Evolutionary conservation across 2,888 invertebrate species (phyloP), one percentile per base, ranked within the genome.

Genomic region (Caradrina kadenii): DNA sequence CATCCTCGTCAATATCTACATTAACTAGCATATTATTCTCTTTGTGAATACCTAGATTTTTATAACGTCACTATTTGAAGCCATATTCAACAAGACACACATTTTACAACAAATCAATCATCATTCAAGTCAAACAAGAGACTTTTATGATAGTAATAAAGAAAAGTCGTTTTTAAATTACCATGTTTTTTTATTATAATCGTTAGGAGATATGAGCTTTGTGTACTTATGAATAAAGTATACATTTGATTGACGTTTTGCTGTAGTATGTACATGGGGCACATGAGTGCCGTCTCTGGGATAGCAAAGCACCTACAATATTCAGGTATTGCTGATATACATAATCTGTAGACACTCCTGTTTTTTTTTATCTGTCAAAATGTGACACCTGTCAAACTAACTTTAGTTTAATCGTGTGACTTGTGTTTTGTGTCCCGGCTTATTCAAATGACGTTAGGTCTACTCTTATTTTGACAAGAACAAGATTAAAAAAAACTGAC

Each of bases 1-100:
- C 70, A 69, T 69, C 64, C 67, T 72, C 66, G 48, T 75, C 66
- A 81, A 78, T 61, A 53, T 67, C 65, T 81, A 60, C 19, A 17
- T 53, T 31, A 52, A 52, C 60, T 65, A 63, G 59, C 49, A 61
- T 42, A 69, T 59, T 55, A 70, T 59, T 45, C 26, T 19, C 13
- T 63, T 52, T 54, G 53, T 53, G 69, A 62, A 35, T 22, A 58
- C 52, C 50, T 76, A 73, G 22, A 65, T 49, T 66, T 49, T 66
- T 56, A 76, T 61, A 61, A 66, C 56, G 22, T 60, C 56, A 52
- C 54, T 75, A 75, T 56, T 45, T 50, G 31, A 31, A 56, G 58
- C 63, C 63, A 39, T 78, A 56, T 22, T 52, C 49, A 79, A 42
- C 73, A 73, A 73, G 73, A 73, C 73, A 74, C 77, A 70, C 42